These are phyloP conservation scores for Hirtodrosophila trivittata DNA, from an alignment of 2,888 invertebrate species.

Conservation along the genomic window DNA sequence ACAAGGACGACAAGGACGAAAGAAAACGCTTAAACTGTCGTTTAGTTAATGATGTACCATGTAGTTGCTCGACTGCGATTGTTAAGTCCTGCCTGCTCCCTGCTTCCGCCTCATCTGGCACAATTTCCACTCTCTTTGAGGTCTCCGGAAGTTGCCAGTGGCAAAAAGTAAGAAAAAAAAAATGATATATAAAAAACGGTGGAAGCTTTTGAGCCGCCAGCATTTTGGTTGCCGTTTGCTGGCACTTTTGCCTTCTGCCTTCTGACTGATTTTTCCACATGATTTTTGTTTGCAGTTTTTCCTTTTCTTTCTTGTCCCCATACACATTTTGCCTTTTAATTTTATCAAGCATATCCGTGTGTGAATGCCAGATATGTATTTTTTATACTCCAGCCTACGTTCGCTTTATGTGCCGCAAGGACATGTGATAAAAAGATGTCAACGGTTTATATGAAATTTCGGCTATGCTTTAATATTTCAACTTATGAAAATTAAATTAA, in stretches of 20 bases:
- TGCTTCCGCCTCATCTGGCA: slow-evolving; percentile 15
- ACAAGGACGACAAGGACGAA: slow-evolving; percentile 4
- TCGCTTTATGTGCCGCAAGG: slow-evolving; percentile 35
- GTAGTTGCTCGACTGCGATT: slow-evolving; percentile 52
- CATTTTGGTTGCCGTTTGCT: slow-evolving; percentile 22
- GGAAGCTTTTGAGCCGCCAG: slow-evolving; percentile 28
- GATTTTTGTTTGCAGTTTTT: slow-evolving; percentile 22
- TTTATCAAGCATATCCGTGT: slow-evolving; percentile 30
- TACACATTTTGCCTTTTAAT: slow-evolving; percentile 32
- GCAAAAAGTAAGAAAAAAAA: slow-evolving; percentile 20
- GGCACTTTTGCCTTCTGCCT: slow-evolving; percentile 10
- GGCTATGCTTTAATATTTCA: slow-evolving; percentile 4
- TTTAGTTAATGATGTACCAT: slow-evolving; percentile 79
- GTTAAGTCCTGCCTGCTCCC: slow-evolving; percentile 21
- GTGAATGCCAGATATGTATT: slow-evolving; percentile 13
- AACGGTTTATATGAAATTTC: not conserved
- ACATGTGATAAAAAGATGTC: slow-evolving; percentile 23
- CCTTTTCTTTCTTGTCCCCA: slow-evolving; percentile 6
- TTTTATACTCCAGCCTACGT: slow-evolving; percentile 18
- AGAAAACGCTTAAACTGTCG: slow-evolving; percentile 73
- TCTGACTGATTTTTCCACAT: slow-evolving; percentile 21
- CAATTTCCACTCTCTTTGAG: slow-evolving; percentile 61
- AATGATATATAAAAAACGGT: slow-evolving; percentile 1
- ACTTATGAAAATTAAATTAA: no score
- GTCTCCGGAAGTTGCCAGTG: slow-evolving; percentile 44